A percentile compares a stretch with the other conserved stretches of the same genome.
Evolutionary conservation across 2,113 vertebrate genomes (phyloP).

Genomic region (Phyllopteryx taeniolatus): DNA sequence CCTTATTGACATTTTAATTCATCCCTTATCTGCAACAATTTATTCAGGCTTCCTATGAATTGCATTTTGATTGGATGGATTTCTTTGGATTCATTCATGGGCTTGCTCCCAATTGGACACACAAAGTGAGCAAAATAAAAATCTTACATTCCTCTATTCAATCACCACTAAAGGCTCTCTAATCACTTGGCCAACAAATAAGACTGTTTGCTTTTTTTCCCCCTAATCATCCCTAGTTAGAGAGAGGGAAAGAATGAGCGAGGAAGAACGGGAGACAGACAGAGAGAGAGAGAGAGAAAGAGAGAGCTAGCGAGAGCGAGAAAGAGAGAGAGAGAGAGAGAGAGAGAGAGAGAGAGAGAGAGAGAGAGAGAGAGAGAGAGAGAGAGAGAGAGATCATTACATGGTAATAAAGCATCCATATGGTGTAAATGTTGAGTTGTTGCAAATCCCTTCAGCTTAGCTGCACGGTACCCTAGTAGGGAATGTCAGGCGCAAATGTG

Average conservation of each 20-base stretch:
- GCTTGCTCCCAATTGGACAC: slow-evolving; percentile 16
- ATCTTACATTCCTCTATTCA: slow-evolving; percentile 49
- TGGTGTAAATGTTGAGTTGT: slow-evolving; percentile 85
- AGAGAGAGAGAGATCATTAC: slow-evolving; percentile 76
- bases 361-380: slow-evolving; percentile 4
- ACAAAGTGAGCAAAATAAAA: slow-evolving; percentile 29
- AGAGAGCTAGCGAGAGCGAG: slow-evolving; percentile 45
- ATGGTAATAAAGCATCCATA: slow-evolving; percentile 86
- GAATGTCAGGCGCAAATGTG: slow-evolving; percentile 77
- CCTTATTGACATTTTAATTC: neutral
- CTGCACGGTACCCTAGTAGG: slow-evolving; percentile 78
- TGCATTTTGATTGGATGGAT: slow-evolving; percentile 25
- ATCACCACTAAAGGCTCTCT: slow-evolving; percentile 71
- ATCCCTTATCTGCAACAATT: neutral
- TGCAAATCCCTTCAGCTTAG: slow-evolving; percentile 86
- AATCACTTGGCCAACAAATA: slow-evolving; percentile 78
- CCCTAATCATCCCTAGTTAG: slow-evolving; percentile 78
- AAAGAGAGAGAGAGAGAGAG: slow-evolving; percentile 69
- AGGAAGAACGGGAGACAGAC: slow-evolving; percentile 61
- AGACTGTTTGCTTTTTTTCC: slow-evolving; percentile 69
- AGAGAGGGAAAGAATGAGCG: slow-evolving; percentile 11
- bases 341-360: slow-evolving; percentile 58
- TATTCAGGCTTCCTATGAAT: slow-evolving; percentile 11
- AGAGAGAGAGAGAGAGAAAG: slow-evolving; percentile 52
- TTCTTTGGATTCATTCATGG: neutral